A percentile compares a stretch with the other conserved stretches of the same genome.
Conservation (phyloP, 2,888 invertebrate genomes). For the Atethmia centrago region DNA sequence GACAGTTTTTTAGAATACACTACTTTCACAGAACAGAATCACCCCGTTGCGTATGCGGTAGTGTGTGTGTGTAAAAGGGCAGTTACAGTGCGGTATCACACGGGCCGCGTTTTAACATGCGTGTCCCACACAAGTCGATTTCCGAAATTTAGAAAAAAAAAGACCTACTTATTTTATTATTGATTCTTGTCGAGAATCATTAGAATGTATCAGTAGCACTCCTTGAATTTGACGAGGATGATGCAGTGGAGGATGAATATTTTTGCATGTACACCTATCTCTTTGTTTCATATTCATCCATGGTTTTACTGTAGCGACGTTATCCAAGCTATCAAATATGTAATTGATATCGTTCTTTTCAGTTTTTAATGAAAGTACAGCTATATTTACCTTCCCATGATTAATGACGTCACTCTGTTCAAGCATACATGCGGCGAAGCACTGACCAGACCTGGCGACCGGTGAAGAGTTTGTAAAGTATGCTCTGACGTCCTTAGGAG, state of each 20-base stretch:
- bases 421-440: slow-evolving; percentile 88
- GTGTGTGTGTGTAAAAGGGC: no score
- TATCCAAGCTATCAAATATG: neutral
- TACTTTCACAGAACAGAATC: no score
- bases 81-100: no score
- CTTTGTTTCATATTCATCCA: neutral
- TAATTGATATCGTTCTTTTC: neutral
- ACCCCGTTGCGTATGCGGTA: no score
- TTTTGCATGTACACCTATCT: neutral
- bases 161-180: no score
- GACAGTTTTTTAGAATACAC: no score
- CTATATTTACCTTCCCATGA: slow-evolving; percentile 81
- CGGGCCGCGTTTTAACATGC: no score
- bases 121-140: no score
- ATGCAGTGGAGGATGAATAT: neutral
- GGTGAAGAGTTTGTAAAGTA: slow-evolving; percentile 88
- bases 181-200: no score
- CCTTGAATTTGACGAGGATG: no score
- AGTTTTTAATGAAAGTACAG: neutral
- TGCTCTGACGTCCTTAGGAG: slow-evolving; percentile 86
- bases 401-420: slow-evolving; percentile 87
- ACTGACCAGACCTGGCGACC: slow-evolving; percentile 84
- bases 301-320: neutral
- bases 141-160: no score
- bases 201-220: no score